Evolutionary conservation across 2,797 vertebrate genomes (phyloP), one percentile per base, ranked within the genome.

Genomic region (Lepus oiostolus): DNA sequence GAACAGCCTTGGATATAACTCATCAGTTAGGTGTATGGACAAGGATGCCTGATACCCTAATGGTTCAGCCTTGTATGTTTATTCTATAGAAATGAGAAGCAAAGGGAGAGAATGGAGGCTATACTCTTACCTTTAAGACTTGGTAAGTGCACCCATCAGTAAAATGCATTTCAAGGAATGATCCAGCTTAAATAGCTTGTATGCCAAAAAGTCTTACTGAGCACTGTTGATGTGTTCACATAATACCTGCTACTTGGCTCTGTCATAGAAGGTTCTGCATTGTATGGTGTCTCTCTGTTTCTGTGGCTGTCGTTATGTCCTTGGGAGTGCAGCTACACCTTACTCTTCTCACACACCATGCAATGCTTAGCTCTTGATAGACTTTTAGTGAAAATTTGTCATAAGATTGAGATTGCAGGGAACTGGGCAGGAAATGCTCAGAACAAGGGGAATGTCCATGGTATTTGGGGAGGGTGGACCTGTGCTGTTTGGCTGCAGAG

Each of bases 31-130:
- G 30, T 76, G 19, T 32, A 17, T 88, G 80, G 75, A 22, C 65
- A 32, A 83, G 50, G 38, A 35, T 74, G 54, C 7, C 35, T 38
- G 38, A 14, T 62, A 26, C n/a, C 3, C 4, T 26, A 54, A 16
- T n/a, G 32, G 30, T 22, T 35, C 67, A 42, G 8, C 52, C 30
- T 6, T 42, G 1, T 65, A 12, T 79, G 19, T 71, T 87, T 72
- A 74, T 38, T 76, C 38, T 7, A 19, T 52, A 63, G 76, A 94
- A 94, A 62, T 28, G 7, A 79, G 87, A 95, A 81, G 70, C n/a
- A 16, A 30, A 60, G 87, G 95, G 63, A 35, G 32, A 42, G 16
- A 16, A 22, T 38, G 8, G n/a, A 52, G 35, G 42, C n/a, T 47
- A n/a, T 52, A 70, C 74, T 81, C 85, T 89, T 63, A 14, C 16